phyloP scores from a whole-genome alignment of 2,113 vertebrate species.

The Peromyscus californicus region DNA sequence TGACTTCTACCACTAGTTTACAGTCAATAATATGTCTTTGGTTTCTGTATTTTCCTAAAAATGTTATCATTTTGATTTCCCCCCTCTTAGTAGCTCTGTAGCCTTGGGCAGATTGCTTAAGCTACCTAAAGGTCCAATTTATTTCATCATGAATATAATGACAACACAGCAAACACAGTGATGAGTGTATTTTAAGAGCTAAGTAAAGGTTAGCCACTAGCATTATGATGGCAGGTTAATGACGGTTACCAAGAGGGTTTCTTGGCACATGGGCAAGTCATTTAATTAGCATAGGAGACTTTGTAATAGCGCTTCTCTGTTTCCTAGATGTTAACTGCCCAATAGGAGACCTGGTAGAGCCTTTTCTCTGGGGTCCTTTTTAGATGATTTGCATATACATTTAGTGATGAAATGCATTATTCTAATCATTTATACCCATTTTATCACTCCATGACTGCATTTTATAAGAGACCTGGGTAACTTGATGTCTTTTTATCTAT shows the following conservation, averaged over 20 bases:
- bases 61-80: slow-evolving; percentile 29
- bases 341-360: neutral
- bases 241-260: neutral
- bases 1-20: neutral
- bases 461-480: slow-evolving; percentile 16
- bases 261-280: neutral
- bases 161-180: neutral
- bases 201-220: neutral
- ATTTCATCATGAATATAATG: slow-evolving; percentile 1
- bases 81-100: neutral
- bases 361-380: slow-evolving; percentile 35
- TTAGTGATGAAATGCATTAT: neutral
- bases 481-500: neutral
- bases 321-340: slow-evolving; percentile 25
- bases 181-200: neutral
- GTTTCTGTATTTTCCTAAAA: neutral
- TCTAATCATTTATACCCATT: slow-evolving; percentile 1
- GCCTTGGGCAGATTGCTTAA: neutral
- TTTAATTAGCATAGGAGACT: slow-evolving; percentile 18
- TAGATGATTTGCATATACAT: slow-evolving; percentile 11
- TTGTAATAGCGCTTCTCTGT: neutral
- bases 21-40: slow-evolving; percentile 2
- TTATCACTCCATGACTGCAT: neutral
- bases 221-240: neutral
- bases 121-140: neutral